Evolutionary conservation across 2,113 vertebrate genomes (phyloP).

Genomic region (Sisor rabdophorus): DNA sequence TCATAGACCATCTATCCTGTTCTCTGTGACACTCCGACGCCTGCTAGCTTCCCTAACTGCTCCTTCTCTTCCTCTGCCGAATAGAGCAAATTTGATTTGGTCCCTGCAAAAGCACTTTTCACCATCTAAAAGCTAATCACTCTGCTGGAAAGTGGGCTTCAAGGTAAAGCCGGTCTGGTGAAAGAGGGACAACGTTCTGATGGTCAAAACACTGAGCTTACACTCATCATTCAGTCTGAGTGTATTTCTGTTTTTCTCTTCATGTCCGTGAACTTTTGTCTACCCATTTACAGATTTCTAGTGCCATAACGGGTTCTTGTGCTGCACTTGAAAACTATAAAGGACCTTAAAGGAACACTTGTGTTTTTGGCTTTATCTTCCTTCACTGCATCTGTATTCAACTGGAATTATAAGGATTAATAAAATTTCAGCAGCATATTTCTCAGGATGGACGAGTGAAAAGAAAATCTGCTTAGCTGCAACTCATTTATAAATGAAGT

Average conservation of each 20-base stretch:
- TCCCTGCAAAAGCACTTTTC: slow-evolving; percentile 36
- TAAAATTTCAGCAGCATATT: slow-evolving; percentile 6
- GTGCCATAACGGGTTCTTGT: slow-evolving; percentile 2
- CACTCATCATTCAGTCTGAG: not conserved
- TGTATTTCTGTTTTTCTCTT: not conserved
- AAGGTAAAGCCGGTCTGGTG: slow-evolving; percentile 37
- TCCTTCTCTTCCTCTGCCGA: slow-evolving; percentile 46
- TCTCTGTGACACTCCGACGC: slow-evolving; percentile 52
- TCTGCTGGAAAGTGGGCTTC: slow-evolving; percentile 42
- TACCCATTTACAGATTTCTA: not conserved
- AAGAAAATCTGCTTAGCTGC: slow-evolving; percentile 1
- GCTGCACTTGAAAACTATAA: not conserved
- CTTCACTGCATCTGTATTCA: not conserved
- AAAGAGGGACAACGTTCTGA: slow-evolving; percentile 22
- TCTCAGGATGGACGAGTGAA: not conserved
- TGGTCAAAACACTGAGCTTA: slow-evolving; percentile 6
- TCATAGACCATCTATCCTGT: slow-evolving; percentile 47
- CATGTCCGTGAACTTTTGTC: not conserved
- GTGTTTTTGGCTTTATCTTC: not conserved
- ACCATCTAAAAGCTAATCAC: slow-evolving; percentile 52
- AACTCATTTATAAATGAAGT: not conserved
- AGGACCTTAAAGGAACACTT: not conserved
- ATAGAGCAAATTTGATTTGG: slow-evolving; percentile 53
- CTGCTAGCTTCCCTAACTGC: slow-evolving; percentile 52
- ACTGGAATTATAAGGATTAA: not conserved